Evolutionary conservation across 2,797 vertebrate species (phyloP).

Genomic region (Tolypeutes matacus): DNA sequence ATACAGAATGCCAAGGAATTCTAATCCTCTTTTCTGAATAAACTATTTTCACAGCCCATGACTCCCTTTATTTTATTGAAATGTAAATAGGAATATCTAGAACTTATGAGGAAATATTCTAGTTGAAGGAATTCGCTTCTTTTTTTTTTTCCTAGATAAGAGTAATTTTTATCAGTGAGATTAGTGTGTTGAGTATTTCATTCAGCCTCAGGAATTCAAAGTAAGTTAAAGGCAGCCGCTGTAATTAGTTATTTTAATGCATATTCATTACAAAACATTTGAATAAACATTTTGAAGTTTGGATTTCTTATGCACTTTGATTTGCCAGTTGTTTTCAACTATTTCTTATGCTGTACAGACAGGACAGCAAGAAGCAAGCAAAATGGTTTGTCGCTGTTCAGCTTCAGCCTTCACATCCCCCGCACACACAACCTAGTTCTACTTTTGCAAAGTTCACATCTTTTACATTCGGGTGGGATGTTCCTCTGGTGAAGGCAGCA

Average conservation of each 20-base stretch:
- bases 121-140: slow-evolving; percentile 29
- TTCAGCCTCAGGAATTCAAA: slow-evolving; percentile 56
- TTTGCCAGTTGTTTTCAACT: slow-evolving; percentile 19
- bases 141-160: neutral
- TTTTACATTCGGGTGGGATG: neutral
- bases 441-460: rapidly evolving
- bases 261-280: neutral
- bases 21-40: slow-evolving; percentile 6
- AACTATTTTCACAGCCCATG: neutral
- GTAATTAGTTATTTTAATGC: neutral
- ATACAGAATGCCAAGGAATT: slow-evolving; percentile 40
- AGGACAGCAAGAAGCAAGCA: neutral
- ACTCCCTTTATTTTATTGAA: slow-evolving; percentile 33
- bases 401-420: neutral
- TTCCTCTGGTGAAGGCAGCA: neutral
- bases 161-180: neutral
- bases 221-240: slow-evolving; percentile 44
- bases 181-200: slow-evolving; percentile 16
- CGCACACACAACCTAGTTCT: no score
- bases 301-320: neutral
- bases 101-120: slow-evolving; percentile 23
- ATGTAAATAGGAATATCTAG: slow-evolving; percentile 16
- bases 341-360: neutral
- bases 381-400: rapidly evolving
- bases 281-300: slow-evolving; percentile 47